Evolutionary conservation across 1,140 invertebrate genomes (phyloP).

Genomic region (Hydropsyche tenuis): DNA sequence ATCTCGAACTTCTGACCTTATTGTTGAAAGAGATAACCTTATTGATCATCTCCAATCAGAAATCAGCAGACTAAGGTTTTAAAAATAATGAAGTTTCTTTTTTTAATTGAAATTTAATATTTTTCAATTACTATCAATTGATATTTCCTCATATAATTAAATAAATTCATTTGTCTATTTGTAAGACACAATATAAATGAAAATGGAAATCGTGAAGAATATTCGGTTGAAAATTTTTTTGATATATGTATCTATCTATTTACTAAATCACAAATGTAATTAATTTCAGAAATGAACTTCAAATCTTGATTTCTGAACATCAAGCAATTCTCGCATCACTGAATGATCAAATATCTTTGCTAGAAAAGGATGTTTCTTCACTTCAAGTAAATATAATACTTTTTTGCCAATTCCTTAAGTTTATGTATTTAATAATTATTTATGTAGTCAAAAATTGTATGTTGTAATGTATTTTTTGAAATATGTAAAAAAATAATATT

Average conservation of each 20-base stretch:
- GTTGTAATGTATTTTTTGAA: too few relatives aligned
- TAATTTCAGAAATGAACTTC: constrained; percentile 59
- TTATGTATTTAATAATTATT: too few relatives aligned
- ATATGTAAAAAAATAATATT: too few relatives aligned
- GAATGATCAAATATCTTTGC: constrained; percentile 59
- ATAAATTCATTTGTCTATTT: too few relatives aligned
- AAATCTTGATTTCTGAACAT: constrained; percentile 62
- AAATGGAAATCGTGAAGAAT: neutral
- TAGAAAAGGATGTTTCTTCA: constrained; percentile 63
- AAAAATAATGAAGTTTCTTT: neutral
- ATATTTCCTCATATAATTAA: too few relatives aligned
- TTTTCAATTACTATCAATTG: neutral
- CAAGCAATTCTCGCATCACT: constrained; percentile 57
- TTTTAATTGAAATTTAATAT: neutral
- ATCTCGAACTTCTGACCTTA: constrained; percentile 55
- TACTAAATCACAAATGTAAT: too few relatives aligned
- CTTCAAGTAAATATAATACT: constrained; percentile 32
- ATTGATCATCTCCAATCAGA: constrained; percentile 84
- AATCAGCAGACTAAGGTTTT: constrained; percentile 67
- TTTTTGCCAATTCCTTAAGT: too few relatives aligned
- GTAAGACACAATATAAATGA: too few relatives aligned
- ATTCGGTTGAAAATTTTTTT: neutral
- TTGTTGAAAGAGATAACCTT: constrained; percentile 75
- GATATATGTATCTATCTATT: neutral
- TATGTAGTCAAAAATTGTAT: too few relatives aligned